Evolutionary conservation across 2,113 vertebrate genomes (phyloP), one percentile per base, ranked within the genome.

Genomic region (Tetrao urogallus): DNA sequence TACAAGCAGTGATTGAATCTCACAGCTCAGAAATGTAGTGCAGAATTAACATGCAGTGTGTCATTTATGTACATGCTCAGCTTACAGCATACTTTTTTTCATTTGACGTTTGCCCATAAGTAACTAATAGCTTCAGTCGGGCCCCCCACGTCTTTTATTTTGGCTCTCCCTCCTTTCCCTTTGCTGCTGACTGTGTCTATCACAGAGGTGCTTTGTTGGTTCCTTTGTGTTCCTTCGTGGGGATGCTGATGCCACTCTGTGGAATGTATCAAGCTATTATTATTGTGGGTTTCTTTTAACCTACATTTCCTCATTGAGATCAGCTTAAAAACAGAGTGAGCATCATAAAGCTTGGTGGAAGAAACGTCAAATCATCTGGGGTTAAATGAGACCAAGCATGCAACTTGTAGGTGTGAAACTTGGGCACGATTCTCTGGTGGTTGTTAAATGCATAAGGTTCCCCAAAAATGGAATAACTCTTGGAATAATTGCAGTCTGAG

Each of bases 131-230:
- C 63, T 61, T 27, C 78, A 48, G 40, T 48, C 60, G 67, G 50
- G 25, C 43, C 57, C 48, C 17, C 63, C 52, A n/a, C n/a, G 11
- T 66, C 19, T 43, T 75, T 72, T 82, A 24, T 77, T 54, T 32
- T 73, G 28, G 17, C 48, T 60, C 60, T 85, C 19, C 76, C 28
- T 48, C 28, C 56, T 74, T 74, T 48, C 48, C 40, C 4, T 67
- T 86, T 88, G 24, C 63, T 72, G 4, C 76, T 90, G 90, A 65
- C 80, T 56, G 38, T 28, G 24, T 84, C 86, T 90, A 54, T 64
- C 57, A 24, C 2, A 1, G 84, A 80, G 48, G 13, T 32, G 13
- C n/a, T 79, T 93, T 80, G 22, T 64, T 40, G 25, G 25, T 69
- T 93, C 20, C 75, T 56, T 58, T 73, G 38, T 40, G 28, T 65